Evolutionary conservation across 2,888 invertebrate species (phyloP).

Genomic region (Lithodes maja): DNA sequence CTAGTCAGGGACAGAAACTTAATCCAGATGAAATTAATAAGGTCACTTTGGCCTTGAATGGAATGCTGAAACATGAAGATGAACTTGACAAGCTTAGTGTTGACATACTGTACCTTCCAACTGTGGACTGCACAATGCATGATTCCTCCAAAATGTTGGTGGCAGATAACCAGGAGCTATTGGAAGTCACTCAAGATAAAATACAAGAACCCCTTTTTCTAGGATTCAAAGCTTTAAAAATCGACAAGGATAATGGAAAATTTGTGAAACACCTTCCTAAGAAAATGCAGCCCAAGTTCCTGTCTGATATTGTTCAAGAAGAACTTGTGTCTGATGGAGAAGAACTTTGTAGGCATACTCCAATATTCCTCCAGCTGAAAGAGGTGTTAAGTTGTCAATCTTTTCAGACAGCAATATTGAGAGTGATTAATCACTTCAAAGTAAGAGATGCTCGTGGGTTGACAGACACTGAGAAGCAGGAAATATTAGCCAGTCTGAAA

Average conservation of each 20-base stretch:
- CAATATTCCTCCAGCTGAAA: not conserved
- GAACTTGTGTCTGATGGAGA: not conserved
- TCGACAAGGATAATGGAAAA: not conserved
- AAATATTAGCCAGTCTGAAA: not conserved
- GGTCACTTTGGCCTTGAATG: conserved; percentile 14
- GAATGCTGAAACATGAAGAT: not conserved
- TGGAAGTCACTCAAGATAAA: not conserved
- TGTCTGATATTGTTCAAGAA: conserved; percentile 11
- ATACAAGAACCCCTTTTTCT: conserved; percentile 29
- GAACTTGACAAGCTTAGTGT: conserved; percentile 12
- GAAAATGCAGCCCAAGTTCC: conserved; percentile 22
- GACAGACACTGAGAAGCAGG: not conserved
- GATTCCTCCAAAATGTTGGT: conserved; percentile 37
- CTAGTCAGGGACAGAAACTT: not conserved
- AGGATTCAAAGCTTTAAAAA: conserved; percentile 11
- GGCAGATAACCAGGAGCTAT: conserved; percentile 34
- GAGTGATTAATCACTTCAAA: conserved; percentile 37
- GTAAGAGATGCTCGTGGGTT: not conserved
- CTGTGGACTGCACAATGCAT: not conserved
- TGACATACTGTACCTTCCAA: conserved; percentile 23
- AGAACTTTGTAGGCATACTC: not conserved
- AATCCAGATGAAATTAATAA: not conserved
- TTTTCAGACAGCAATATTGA: conserved; percentile 23
- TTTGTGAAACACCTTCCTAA: conserved; percentile 31
- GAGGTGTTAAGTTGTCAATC: not conserved